Conservation (phyloP, 2,797 vertebrate species). For the Gorsachius magnificus region DNA sequence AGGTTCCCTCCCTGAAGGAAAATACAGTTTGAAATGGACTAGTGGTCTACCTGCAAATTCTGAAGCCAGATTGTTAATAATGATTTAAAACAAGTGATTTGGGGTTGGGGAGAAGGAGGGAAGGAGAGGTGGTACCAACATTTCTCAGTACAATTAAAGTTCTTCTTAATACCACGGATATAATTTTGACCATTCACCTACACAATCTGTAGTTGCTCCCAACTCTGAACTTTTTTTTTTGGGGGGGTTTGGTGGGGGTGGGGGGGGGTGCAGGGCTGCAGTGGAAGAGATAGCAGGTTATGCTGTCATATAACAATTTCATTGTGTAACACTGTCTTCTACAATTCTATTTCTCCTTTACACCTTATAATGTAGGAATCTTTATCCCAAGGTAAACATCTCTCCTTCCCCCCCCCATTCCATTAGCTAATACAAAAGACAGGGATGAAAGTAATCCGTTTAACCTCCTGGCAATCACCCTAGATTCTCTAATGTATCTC, state of each 20-base stretch:
- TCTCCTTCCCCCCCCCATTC: background rate
- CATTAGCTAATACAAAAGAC: background rate
- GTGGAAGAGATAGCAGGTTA: background rate
- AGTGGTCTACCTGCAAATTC: background rate
- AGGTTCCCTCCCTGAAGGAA: background rate
- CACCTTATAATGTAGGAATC: background rate
- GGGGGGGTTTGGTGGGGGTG: too few species aligned
- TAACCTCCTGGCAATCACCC: background rate
- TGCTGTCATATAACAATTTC: background rate
- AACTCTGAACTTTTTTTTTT: background rate
- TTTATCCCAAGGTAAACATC: background rate
- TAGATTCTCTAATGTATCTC: background rate
- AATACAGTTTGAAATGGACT: background rate
- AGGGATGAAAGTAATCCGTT: background rate
- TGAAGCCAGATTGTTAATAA: background rate
- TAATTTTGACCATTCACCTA: background rate
- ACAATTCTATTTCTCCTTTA: background rate
- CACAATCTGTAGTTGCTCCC: background rate
- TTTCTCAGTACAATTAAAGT: background rate
- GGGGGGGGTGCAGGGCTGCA: too few species aligned
- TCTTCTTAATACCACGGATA: background rate
- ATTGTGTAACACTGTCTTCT: background rate
- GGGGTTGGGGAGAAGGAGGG: background rate
- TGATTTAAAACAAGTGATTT: background rate
- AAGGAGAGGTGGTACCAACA: background rate